These are phyloP conservation scores for Ranitomeya variabilis DNA, from an alignment of 2,113 vertebrate species.

Conservation along the genomic window DNA sequence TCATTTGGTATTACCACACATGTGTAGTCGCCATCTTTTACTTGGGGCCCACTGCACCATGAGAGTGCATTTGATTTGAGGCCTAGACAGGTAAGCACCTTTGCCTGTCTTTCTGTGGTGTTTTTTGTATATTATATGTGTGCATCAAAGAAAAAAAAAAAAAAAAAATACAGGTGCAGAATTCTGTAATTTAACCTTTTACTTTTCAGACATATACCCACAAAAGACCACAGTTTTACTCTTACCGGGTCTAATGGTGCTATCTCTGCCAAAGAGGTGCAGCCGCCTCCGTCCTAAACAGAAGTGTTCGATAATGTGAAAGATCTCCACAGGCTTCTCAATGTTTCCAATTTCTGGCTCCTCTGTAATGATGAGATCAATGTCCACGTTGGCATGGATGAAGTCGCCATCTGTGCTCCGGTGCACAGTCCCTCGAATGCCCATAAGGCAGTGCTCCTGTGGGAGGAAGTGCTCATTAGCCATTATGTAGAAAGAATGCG, in stretches of 20 bases:
- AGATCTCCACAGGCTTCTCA: conserved; percentile 97
- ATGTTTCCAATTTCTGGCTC: conserved; percentile 97
- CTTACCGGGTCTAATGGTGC: conserved; percentile 92
- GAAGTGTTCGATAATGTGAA: conserved; percentile 98
- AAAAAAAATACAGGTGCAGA: not conserved
- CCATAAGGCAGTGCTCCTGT: conserved; percentile 98
- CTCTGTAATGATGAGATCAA: conserved; percentile 96
- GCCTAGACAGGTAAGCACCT: no score
- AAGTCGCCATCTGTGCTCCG: conserved; percentile 95
- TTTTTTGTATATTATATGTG: no score
- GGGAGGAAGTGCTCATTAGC: not conserved
- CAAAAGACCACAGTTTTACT: not conserved
- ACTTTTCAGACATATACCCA: not conserved
- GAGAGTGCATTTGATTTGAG: no score
- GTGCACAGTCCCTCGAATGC: conserved; percentile 94
- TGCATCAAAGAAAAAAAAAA: no score
- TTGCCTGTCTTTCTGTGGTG: no score
- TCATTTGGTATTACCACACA: no score
- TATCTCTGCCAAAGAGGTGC: conserved; percentile 94
- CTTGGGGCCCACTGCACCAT: no score
- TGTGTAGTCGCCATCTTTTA: no score
- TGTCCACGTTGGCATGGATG: conserved; percentile 97
- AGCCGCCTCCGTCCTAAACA: conserved; percentile 90
- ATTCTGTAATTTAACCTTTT: not conserved
- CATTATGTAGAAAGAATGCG: not conserved